Base-by-base conservation (phyloP, 2,888 invertebrate genomes). In the Perdita meconis region DNA sequence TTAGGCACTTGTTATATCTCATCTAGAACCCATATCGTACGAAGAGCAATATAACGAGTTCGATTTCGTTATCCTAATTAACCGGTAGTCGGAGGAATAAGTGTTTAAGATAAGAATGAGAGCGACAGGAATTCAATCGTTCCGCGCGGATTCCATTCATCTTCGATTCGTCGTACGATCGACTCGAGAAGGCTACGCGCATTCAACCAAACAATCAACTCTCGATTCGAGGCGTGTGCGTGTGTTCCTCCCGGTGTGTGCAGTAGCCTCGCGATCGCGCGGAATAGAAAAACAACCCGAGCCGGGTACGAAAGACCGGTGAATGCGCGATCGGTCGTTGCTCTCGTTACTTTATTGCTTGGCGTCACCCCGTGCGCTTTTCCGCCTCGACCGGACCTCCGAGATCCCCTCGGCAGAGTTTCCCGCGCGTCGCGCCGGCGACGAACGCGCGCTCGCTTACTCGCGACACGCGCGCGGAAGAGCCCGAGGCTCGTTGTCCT, bases 1-100 rank as follows among this genome's bases (percentile, higher is more conserved):
- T 90, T 92, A 92, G 92, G 92, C 92, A 92, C 92, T 92, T 92
- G 91, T 90, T 91, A 88, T 91, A 88, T 91, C 83, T 88, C 85
- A 80, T 89, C 87, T 90, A 85, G 86, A 88, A 90, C 88, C 87
- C 87, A 88, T 19, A 47, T 89, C 81, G 84, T 86, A 88, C 86
- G 88, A 88, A 88, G 83, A 76, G 77, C 71, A 78, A 81, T 81
- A 38, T 34, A 72, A 86, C 81, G 75, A 85, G 82, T 81, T 74
- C 83, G 84, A 87, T 83, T 84, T 85, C 47, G 47, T 81, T 82
- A 86, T 76, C 71, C 68, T 81, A 84, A 77, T 56, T 4, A 83
- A 75, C 71, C 47, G 78, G 71, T 72, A 71, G 78, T 84, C 57
- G 74, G 73, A 73, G 72, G 78, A 80, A 80, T 64, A 77, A 84